Evolutionary conservation across 2,888 invertebrate species (phyloP), one percentile per base, ranked within the genome.

Genomic region (Pyrrhia umbra): DNA sequence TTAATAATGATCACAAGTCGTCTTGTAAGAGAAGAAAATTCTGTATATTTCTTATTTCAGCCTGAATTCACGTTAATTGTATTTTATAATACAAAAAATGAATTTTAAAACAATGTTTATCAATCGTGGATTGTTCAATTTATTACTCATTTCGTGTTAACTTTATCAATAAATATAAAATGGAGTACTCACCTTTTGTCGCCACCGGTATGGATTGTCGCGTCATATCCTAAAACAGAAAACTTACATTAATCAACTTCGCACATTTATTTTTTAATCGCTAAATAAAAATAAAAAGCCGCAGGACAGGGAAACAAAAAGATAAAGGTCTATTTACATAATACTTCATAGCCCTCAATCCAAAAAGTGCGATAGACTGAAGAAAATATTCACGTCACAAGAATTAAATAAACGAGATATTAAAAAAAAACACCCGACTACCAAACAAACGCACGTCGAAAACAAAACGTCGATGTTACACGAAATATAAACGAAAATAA

Each of bases 151-250:
- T 49, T 25, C 4, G 27, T 9, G 9, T 30, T 39, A 6, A 2
- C 1, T 18, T 57, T 34, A 21, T 42, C n/a, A 55, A 45, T 20
- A 46, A 55, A 60, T n/a, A 68, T 61, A 65, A 66, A 45, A 59
- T 51, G 50, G 52, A 62, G 60, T 74, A 88, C 94, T 92, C 80
- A 95, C 95, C 93, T 92, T 95, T 95, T 45, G 93, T 94, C 72
- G 95, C 94, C 84, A 95, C 95, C 55, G 95, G 95, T 75, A 95
- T 95, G 57, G 95, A 95, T 86, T 95, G 95, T 82, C 95, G 92
- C 87, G 95, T 95, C 95, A 95, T 95, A 80, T 95, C 95, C 95
- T 95, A 93, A 85, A 93, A 93, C 86, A 88, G 89, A 92, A 92
- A 89, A 68, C 42, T 73, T 39, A 66, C 45, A 85, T 90, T 85